Evolutionary conservation across 2,888 invertebrate genomes (phyloP).

Genomic region (Hermodice carunculata): DNA sequence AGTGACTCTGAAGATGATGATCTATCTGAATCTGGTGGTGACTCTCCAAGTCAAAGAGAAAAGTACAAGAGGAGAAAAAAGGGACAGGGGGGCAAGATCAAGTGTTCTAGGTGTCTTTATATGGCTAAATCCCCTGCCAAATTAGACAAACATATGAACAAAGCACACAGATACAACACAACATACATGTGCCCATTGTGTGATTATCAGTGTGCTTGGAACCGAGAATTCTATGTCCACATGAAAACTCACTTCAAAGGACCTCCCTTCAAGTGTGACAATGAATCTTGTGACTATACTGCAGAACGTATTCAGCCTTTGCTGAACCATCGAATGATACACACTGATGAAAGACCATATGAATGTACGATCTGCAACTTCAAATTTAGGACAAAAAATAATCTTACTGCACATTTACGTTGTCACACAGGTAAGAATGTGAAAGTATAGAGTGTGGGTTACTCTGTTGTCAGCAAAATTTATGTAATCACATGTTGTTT

Average conservation of each 20-base stretch:
- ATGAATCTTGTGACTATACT: slow-evolving; percentile 72
- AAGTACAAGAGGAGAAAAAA: slow-evolving; percentile 9
- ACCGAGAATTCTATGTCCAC: slow-evolving; percentile 22
- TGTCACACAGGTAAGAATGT: slow-evolving; percentile 71
- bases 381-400: slow-evolving; percentile 75
- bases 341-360: slow-evolving; percentile 72
- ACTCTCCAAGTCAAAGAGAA: background rate
- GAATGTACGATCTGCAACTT: slow-evolving; percentile 74
- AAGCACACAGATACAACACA: slow-evolving; percentile 15
- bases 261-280: slow-evolving; percentile 77
- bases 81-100: slow-evolving; percentile 7
- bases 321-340: slow-evolving; percentile 75
- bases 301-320: slow-evolving; percentile 73
- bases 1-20: background rate
- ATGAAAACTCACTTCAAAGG: slow-evolving; percentile 72
- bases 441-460: no score
- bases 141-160: slow-evolving; percentile 4
- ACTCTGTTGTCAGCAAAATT: no score
- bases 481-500: no score
- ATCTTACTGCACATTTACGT: slow-evolving; percentile 75
- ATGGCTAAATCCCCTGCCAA: background rate
- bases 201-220: slow-evolving; percentile 20
- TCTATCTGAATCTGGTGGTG: background rate
- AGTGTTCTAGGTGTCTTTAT: slow-evolving; percentile 20
- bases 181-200: slow-evolving; percentile 17